Base-by-base conservation (phyloP, 2,888 invertebrate species). In the Cylloceria caligata region DNA sequence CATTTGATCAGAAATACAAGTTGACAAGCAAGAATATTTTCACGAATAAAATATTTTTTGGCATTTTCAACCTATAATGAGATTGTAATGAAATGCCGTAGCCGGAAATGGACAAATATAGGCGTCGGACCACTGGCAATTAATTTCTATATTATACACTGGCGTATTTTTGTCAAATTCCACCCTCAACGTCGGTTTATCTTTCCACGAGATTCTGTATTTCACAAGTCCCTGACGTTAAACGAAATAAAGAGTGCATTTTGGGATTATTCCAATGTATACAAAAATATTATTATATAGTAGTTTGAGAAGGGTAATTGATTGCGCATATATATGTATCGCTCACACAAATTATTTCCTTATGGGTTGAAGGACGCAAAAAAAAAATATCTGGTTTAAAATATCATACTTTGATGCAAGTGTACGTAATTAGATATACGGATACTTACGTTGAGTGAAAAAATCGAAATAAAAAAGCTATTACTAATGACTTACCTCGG, bases 401-500 rank as follows among this genome's bases (percentile, higher is more conserved):
- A n/a, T n/a, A n/a, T n/a, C n/a, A n/a, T n/a, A n/a, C n/a, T n/a
- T n/a, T n/a, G n/a, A n/a, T n/a, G n/a, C n/a, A n/a, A n/a, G 13
- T 13, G 1, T 13, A 39, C 5, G 1, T 11, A 3, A 39, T 16
- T 55, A 5, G 16, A n/a, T 55, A 13, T 7, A 16, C 57, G 9
- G 7, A 27, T 16, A 13, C n/a, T n/a, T n/a, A 34, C 60, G 1
- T 34, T 19, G 2, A 60, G 55, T 30, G 6, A 34, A 16, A 7
- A 9, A 4, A 19, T n/a, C 3, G 24, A 24, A 24, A 42, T 24
- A 2, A 5, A 19, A 36, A 64, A 64, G 16, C 34, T 6, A 34
- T 42, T 2, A 5, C 42, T 5, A 39, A 64, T 39, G 11, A 39
- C 64, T 64, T 42, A 64, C 64, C 42, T 64, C 7, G 42, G 11